Evolutionary conservation across 2,888 invertebrate genomes (phyloP).

Genomic region (Drosophila buzzatii): DNA sequence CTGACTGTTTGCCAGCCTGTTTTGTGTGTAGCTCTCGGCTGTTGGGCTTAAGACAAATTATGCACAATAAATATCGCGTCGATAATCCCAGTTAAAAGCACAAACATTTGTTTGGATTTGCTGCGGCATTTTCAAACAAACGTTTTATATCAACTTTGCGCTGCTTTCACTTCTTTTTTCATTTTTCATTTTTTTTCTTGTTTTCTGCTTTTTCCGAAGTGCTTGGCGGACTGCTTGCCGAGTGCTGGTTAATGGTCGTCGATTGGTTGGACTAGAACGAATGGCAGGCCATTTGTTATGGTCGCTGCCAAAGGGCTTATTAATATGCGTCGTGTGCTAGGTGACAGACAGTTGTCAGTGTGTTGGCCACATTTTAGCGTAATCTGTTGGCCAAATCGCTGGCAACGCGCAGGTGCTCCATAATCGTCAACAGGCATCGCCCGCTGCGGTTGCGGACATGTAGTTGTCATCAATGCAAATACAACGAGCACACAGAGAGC

Average conservation of each 20-base stretch:
- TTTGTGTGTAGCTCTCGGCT: conserved; percentile 5
- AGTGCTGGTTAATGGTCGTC: conserved; percentile 68
- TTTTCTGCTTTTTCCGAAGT: conserved; percentile 14
- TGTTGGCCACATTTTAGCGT: conserved; percentile 52
- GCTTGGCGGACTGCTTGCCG: conserved; percentile 27
- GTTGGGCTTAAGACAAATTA: conserved; percentile 64
- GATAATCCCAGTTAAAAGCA: conserved; percentile 78
- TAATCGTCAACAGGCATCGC: conserved; percentile 61
- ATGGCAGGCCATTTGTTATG: conserved; percentile 73
- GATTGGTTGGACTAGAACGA: conserved; percentile 61
- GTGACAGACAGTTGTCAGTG: conserved; percentile 44
- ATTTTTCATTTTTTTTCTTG: background rate
- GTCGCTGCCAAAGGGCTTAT: conserved; percentile 73
- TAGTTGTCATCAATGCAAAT: conserved; percentile 78
- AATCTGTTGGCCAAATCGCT: conserved; percentile 48
- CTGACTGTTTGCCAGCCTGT: background rate
- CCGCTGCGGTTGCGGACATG: conserved; percentile 64
- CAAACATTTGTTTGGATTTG: conserved; percentile 78
- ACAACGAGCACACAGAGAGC: conserved; percentile 39
- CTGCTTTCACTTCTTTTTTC: background rate
- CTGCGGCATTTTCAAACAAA: conserved; percentile 48
- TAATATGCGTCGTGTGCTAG: conserved; percentile 67
- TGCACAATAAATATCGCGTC: conserved; percentile 73
- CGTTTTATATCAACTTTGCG: conserved; percentile 28
- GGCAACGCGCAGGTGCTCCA: conserved; percentile 65